phyloP scores from a whole-genome alignment of 2,888 invertebrate species.

The Tipula helvola region DNA sequence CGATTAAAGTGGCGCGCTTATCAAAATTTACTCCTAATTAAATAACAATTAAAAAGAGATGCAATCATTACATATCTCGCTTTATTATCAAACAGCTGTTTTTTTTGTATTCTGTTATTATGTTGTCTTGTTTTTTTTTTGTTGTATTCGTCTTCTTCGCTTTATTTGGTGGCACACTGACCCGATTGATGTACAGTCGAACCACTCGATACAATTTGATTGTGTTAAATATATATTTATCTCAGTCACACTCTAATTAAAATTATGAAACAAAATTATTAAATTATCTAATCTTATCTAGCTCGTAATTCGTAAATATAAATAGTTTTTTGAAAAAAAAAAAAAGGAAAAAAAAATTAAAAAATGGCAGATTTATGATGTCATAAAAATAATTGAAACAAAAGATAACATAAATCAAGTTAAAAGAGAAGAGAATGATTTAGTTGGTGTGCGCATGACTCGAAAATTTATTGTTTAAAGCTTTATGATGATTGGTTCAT shows the following conservation, averaged over 20 bases:
- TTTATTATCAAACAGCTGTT: background rate
- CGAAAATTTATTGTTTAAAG: background rate
- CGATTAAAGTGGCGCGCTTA: background rate
- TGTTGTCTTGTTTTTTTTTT: background rate
- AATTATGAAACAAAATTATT: background rate
- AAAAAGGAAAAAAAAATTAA: background rate
- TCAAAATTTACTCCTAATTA: background rate
- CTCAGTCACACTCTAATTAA: background rate
- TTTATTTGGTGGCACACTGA: constrained; percentile 8
- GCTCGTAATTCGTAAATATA: background rate
- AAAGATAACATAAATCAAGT: too few species aligned
- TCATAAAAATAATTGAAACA: background rate
- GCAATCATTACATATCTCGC: background rate
- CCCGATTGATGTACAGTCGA: background rate
- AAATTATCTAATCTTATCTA: background rate
- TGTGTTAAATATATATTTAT: background rate
- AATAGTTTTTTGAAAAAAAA: background rate
- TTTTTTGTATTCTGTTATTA: background rate
- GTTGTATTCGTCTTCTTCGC: background rate
- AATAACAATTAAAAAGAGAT: background rate
- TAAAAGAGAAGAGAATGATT: background rate
- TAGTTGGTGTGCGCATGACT: background rate
- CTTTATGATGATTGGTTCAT: background rate
- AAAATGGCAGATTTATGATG: background rate
- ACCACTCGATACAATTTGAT: background rate